Evolutionary conservation across 2,797 vertebrate species (phyloP), one percentile per base, ranked within the genome.

Genomic region (Tragopan temminckii): DNA sequence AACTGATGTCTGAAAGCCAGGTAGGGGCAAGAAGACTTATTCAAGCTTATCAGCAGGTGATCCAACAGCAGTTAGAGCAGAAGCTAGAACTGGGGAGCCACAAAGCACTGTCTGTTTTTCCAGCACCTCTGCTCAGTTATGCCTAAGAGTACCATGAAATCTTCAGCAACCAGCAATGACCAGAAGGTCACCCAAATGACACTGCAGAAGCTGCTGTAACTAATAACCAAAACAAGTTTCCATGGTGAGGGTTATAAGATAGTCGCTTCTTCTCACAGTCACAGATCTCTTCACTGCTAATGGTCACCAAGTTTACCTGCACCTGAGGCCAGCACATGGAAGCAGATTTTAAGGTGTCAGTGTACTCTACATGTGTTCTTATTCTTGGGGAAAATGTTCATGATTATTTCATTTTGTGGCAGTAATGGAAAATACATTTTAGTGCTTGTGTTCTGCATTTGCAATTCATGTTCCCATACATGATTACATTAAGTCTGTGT

Each of bases 401-500:
- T 99, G 98, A 99, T 99, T 99, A 99, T 99, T 99, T 99, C 98
- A 99, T 99, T 98, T 97, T 97, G 98, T 97, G 97, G 98, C 98
- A 98, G 99, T 99, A 98, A 99, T 98, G 99, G 98, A 98, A 97
- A 98, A 98, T 98, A 98, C 98, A 98, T 98, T 98, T 98, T 98
- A 96, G 95, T 96, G 95, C 94, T 96, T 77, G 91, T 95, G 96
- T 66, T 81, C 95, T 85, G 94, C 98, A 99, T 99, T 99, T 99
- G 98, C 99, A 99, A 99, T 99, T 99, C 99, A 99, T 99, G 99
- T 99, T 99, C 98, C 98, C 98, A 96, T 97, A 98, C 97, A 97
- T 99, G 99, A 99, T 99, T 98, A 99, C 99, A 99, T 99, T 99
- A 99, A 98, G 98, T 98, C 98, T 98, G 98, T 98, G 99, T 98